Evolutionary conservation across 1,140 invertebrate genomes (phyloP), one percentile per base, ranked within the genome.

Genomic region (Aphidius gifuensis): DNA sequence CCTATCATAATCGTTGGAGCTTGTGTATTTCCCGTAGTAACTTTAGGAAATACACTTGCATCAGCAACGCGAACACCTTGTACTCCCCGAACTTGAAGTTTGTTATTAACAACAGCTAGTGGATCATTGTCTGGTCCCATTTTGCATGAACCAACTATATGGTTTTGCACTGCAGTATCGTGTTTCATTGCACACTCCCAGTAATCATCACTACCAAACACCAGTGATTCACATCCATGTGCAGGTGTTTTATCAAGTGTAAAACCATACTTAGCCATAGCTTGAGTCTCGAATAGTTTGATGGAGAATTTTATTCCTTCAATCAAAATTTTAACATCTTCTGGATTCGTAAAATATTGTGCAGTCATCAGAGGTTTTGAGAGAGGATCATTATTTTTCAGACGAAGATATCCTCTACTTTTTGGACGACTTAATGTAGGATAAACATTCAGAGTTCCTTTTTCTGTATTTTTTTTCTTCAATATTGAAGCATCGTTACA

Each of bases 311-410:
- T 87, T 11, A 94, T 92, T 3, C 91, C 92, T 70, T 93, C 90
- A 0, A 89, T 87, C 5, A 94, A 70, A 0, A 89, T 83, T 64
- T 87, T 79, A 9, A 94, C 83, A 66, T 94, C 92, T 67, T 91
- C 86, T 62, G 86, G 86, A 66, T 93, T 86, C 0, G 90, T 87
- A 70, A 96, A 92, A 70, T 96, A 96, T 70, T 95, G 95, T 0
- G 96, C 94, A 75, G 93, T 90, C n/a, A 98, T 91, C 4, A 90
- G 85, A 0, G 95, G 95, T 68, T 90, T 85, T 3, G 90, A 84
- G 9, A 87, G 84, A 0, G 95, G 95, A 79, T 98, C 89, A 32
- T 79, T 83, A 43, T 86, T 92, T 61, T 86, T 86, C 1, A 97
- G 71, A n/a, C 87, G 84, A 5, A 97, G 81, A 84, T 87, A 88